phyloP scores from a whole-genome alignment of 2,888 invertebrate genomes.

The Agriopis marginaria region DNA sequence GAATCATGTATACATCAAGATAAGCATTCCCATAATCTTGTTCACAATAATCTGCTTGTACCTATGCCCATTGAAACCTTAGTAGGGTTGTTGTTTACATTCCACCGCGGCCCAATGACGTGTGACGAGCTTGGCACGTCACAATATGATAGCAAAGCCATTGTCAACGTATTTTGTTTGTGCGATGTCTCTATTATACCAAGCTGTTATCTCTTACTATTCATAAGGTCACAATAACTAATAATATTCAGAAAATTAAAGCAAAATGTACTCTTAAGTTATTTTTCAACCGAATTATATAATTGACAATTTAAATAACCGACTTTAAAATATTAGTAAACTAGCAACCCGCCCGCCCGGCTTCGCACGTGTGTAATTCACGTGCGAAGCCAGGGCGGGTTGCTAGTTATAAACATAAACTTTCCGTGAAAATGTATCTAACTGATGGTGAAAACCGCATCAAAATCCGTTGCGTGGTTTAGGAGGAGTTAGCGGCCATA shows the following conservation, averaged over 20 bases:
- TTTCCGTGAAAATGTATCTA: too few relatives aligned
- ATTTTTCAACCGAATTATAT: neutral
- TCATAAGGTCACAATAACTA: conserved; percentile 29
- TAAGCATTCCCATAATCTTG: conserved; percentile 19
- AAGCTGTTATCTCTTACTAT: conserved; percentile 48
- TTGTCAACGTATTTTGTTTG: conserved; percentile 66
- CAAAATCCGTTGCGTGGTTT: too few relatives aligned
- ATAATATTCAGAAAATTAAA: conserved; percentile 9
- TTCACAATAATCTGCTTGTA: conserved; percentile 14
- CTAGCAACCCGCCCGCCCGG: too few relatives aligned
- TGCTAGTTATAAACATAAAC: too few relatives aligned
- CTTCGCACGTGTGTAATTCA: too few relatives aligned
- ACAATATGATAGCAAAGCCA: conserved; percentile 65
- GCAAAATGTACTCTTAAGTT: too few relatives aligned
- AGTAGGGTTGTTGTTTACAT: conserved; percentile 58
- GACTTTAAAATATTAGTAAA: too few relatives aligned
- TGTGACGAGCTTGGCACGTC: conserved; percentile 62
- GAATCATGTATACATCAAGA: neutral
- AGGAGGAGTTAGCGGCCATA: too few relatives aligned
- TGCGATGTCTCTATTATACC: conserved; percentile 57
- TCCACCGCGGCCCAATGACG: conserved; percentile 70
- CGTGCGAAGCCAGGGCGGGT: too few relatives aligned
- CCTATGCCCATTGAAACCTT: conserved; percentile 31
- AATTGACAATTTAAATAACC: too few relatives aligned
- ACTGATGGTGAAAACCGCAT: too few relatives aligned